Base-by-base conservation (phyloP, 2,888 invertebrate genomes). In the Ceriagrion tenellum region DNA sequence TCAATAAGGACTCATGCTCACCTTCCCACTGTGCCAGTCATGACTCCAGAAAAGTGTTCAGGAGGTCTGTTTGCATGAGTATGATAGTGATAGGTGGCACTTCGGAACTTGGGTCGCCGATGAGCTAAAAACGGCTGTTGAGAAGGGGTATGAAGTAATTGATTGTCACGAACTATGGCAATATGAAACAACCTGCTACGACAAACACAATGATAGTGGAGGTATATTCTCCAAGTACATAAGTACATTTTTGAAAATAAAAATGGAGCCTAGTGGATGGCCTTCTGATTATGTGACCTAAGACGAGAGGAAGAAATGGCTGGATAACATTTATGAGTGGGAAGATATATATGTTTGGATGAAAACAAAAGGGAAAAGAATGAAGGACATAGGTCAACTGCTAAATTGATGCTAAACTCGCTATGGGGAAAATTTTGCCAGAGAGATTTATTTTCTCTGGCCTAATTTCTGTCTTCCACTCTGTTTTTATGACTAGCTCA, bases 1-100 rank as follows among this genome's bases (percentile, higher is more conserved):
- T 96, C 23, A 97, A 96, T 95, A 96, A 96, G 95, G 96, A 96
- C 95, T 96, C 96, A 96, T 97, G n/a, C n/a, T n/a, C n/a, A 96
- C 96, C 95, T 97, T 97, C 96, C 95, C 96, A 1, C 95, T 97
- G 10, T 97, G 97, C 96, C 95, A 96, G 20, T 96, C 96, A 0
- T 97, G 97, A 95, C 96, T 96, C 56, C 96, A 96, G 59, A 95
- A 95, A 40, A 88, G 96, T 88, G 95, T 96, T 89, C 96, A 96
- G 88, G 88, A 95, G 4, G 95, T 96, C 0, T 97, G 97, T 95
- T 69, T 26, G 3, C 96, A 97, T 95, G 95, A 56, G 16, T 12
- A 95, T n/a, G 95, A 96, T 20, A 95, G 95, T 40, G 96, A 96
- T 13, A 95, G 96, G 35, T 55, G 93, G 10, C 95, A 96, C 6